Conservation (phyloP, 1,140 invertebrate species). For the Drosophila nannoptera region DNA sequence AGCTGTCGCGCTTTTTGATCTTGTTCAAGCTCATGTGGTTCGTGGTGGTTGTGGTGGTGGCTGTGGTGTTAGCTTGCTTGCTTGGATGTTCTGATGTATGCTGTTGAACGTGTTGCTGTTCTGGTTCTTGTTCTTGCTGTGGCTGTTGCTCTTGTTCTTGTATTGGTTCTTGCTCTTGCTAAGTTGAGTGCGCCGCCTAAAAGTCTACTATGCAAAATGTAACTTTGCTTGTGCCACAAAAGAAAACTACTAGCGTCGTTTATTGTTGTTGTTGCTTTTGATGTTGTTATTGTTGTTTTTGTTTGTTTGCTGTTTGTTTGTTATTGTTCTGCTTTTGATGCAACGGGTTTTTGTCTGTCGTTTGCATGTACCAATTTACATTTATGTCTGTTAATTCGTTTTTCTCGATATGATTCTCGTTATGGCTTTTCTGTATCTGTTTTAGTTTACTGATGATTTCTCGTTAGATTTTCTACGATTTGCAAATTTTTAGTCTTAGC, state of each 20-base stretch:
- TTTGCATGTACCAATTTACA: conserved; percentile 67
- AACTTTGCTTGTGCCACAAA: conserved; percentile 64
- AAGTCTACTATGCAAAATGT: conserved; percentile 68
- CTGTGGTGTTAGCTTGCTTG: conserved; percentile 27
- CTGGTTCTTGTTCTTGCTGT: conserved; percentile 38
- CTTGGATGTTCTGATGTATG: conserved; percentile 40
- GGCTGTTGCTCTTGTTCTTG: conserved; percentile 30
- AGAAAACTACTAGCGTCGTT: conserved; percentile 69
- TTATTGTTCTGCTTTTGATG: conserved; percentile 24
- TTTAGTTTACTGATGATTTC: conserved; percentile 29
- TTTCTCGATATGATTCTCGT: conserved; percentile 34
- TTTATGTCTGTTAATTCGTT: conserved; percentile 45
- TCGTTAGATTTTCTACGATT: conserved; percentile 46
- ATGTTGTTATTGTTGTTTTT: conserved; percentile 35
- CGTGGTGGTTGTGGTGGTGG: conserved; percentile 45
- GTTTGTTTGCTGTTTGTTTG: conserved; percentile 34
- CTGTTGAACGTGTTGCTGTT: conserved; percentile 49
- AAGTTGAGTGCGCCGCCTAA: conserved; percentile 67
- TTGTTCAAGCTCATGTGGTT: conserved; percentile 77
- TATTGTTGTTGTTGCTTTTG: conserved; percentile 29
- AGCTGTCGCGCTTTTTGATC: conserved; percentile 78
- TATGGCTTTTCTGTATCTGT: conserved; percentile 9
- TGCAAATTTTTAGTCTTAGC: conserved; percentile 53
- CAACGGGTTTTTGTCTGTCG: conserved; percentile 38
- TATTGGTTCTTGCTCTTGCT: conserved; percentile 35